Evolutionary conservation across 2,797 vertebrate species (phyloP).

Genomic region (Aulostomus chinensis): DNA sequence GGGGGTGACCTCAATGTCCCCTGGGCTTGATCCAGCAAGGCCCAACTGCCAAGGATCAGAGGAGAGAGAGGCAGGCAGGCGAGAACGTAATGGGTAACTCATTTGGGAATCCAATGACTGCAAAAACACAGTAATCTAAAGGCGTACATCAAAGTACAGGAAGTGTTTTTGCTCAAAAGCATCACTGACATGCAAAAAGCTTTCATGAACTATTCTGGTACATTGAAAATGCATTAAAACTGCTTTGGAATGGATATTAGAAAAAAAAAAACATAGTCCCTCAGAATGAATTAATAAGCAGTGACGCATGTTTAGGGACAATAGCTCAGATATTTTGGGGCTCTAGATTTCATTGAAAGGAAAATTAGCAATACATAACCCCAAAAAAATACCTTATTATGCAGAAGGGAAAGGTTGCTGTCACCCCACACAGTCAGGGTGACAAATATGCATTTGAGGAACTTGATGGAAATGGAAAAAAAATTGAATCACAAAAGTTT

Average conservation of each 20-base stretch:
- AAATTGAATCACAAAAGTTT: too few species aligned
- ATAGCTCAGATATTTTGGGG: too few species aligned
- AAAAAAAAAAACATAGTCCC: neutral
- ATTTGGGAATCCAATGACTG: conserved; percentile 12
- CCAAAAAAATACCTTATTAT: too few species aligned
- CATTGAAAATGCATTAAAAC: neutral
- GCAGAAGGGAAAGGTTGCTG: too few species aligned
- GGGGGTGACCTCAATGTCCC: too few species aligned
- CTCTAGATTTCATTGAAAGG: too few species aligned
- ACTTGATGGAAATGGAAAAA: too few species aligned
- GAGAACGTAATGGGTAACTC: conserved; percentile 2
- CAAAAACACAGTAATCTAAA: neutral
- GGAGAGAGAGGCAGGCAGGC: conserved; percentile 8
- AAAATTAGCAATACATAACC: too few species aligned
- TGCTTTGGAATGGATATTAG: neutral
- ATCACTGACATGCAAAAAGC: neutral
- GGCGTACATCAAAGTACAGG: neutral
- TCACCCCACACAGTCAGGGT: too few species aligned
- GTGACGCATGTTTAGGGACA: too few species aligned
- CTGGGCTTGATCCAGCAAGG: conserved; percentile 19
- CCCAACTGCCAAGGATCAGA: conserved; percentile 24
- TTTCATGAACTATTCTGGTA: neutral
- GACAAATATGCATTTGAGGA: too few species aligned
- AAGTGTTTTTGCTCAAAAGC: neutral
- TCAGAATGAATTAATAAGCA: too few species aligned